Evolutionary conservation across 2,888 invertebrate species (phyloP), one percentile per base, ranked within the genome.

Genomic region (Anorthoa munda): DNA sequence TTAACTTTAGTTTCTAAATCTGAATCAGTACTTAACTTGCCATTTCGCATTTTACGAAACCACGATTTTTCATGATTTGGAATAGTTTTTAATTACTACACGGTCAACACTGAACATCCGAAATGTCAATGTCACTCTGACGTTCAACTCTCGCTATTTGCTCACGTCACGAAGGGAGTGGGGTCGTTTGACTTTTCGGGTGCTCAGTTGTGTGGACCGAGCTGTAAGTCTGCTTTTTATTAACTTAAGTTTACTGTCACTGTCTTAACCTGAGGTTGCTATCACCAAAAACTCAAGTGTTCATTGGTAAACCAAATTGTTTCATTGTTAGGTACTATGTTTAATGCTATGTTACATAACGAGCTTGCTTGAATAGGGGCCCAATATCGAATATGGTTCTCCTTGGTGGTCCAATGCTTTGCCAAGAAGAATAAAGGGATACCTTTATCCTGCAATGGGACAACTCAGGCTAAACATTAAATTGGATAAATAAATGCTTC

Each of bases 251-350:
- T 70, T 66, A 64, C 73, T 71, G 73, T 80, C 65, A 78, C 71
- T 77, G 75, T 86, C 60, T 66, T 63, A 81, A 75, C 76, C 79
- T 86, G 78, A 75, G 69, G 68, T 82, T 75, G 83, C 84, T 85
- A 81, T 88, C 88, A 87, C 92, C 92, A 92, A 92, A 92, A 88
- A 90, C 31, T 85, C 71, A 80, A 89, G 92, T 92, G 92, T 92
- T 92, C 92, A 91, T 86, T 91, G 85, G 87, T 78, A 81, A 87
- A 83, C 85, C 85, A 85, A 85, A 85, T 86, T 77, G 65, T 87
- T 87, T 86, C 85, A 85, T 85, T 82, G 61, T 81, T 87, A 88
- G 81, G 84, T 82, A 76, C 71, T 81, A 82, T 78, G 78, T 83
- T 75, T 81, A 73, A 77, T 75, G 63, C 31, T 75, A 65, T 77